Evolutionary conservation across 2,888 invertebrate genomes (phyloP).

Genomic region (Hymenopus coronatus): DNA sequence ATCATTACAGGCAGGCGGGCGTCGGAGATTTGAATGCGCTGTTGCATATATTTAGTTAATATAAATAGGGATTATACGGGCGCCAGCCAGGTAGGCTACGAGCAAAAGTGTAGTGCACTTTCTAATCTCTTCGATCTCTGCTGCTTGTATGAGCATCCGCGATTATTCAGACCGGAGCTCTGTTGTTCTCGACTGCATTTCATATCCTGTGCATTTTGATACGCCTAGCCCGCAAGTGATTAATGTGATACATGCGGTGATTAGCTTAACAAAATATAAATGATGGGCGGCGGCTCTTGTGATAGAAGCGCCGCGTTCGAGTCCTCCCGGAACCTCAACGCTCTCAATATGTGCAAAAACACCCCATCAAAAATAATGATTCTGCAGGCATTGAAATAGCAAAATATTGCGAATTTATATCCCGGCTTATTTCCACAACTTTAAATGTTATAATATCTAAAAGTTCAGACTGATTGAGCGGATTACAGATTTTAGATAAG

Average conservation of each 20-base stretch:
- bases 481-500: no score
- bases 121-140: neutral
- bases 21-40: slow-evolving; percentile 20
- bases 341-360: neutral
- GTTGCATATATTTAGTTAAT: slow-evolving; percentile 26
- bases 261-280: neutral
- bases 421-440: no score
- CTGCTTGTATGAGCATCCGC: neutral
- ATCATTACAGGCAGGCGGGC: neutral
- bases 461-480: no score
- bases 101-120: neutral
- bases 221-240: neutral
- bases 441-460: no score
- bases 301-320: neutral
- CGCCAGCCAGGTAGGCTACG: neutral
- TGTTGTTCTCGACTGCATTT: neutral
- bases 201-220: neutral
- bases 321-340: neutral
- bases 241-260: neutral
- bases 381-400: neutral
- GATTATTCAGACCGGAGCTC: neutral
- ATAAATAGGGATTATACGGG: slow-evolving; percentile 2
- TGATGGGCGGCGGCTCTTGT: neutral
- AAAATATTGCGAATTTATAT: neutral
- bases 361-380: neutral